These are phyloP conservation scores for Hypotaenidia philippensis DNA, from an alignment of 2,797 vertebrate genomes.

Conservation along the genomic window DNA sequence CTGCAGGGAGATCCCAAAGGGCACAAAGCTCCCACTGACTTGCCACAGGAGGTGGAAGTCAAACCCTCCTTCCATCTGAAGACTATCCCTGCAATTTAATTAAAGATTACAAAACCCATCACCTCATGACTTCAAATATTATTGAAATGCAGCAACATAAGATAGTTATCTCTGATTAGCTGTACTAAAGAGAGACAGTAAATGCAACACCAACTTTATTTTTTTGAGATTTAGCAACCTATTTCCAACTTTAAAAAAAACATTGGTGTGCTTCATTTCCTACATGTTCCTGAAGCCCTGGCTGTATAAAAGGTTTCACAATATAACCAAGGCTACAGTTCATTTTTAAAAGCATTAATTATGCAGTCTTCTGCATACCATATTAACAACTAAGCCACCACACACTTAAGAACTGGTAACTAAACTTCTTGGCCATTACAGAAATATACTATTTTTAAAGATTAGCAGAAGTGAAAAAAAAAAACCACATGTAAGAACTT, in stretches of 20 bases:
- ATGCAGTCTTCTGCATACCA: neutral
- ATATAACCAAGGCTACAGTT: neutral
- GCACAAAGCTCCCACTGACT: neutral
- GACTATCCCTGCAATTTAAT: neutral
- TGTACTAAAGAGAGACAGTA: neutral
- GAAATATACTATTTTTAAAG: neutral
- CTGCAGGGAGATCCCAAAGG: neutral
- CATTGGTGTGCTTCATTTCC: neutral
- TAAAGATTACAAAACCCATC: neutral
- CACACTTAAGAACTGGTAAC: neutral
- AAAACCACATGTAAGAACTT: neutral
- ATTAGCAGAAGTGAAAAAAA: neutral
- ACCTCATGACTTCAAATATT: neutral
- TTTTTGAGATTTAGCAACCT: neutral
- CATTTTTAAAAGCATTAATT: neutral
- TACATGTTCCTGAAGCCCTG: neutral
- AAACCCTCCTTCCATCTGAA: neutral
- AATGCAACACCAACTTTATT: neutral
- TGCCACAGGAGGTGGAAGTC: neutral
- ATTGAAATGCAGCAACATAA: neutral
- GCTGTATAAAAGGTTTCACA: neutral
- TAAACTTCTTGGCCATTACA: neutral
- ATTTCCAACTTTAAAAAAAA: neutral
- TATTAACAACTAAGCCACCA: neutral
- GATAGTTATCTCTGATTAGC: neutral